Percentiles rank a stretch among this genome's conserved stretches.
These are phyloP conservation scores for Clivina fossor DNA, from an alignment of 2,888 invertebrate genomes.

Conservation along the genomic window DNA sequence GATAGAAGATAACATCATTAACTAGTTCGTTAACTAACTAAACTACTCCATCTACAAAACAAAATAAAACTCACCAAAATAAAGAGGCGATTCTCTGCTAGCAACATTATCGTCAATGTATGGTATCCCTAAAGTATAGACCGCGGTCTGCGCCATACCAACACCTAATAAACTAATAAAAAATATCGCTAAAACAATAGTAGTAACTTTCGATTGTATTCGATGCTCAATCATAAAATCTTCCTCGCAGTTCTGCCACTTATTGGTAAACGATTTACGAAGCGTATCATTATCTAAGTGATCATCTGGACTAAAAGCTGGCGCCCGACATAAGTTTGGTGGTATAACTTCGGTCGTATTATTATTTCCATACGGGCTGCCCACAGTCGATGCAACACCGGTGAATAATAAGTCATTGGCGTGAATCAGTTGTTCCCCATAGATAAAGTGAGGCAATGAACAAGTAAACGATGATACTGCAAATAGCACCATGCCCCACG, in stretches of 20 bases:
- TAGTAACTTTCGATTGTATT: constrained; percentile 74
- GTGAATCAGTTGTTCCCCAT: constrained; percentile 71
- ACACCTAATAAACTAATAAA: constrained; percentile 85
- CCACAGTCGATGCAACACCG: constrained; percentile 45
- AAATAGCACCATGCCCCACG: constrained; percentile 87
- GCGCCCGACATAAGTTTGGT: constrained; percentile 52
- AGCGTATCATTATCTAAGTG: constrained; percentile 30
- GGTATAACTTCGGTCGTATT: constrained; percentile 48
- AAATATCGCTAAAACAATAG: constrained; percentile 83
- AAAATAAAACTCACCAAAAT: constrained; percentile 70
- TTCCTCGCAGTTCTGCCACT: constrained; percentile 57
- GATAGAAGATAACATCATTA: too few relatives aligned
- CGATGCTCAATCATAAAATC: constrained; percentile 65
- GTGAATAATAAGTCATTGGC: constrained; percentile 55
- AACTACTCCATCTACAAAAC: background rate
- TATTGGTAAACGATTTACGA: background rate
- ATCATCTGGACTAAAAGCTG: constrained; percentile 33
- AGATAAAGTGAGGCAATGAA: constrained; percentile 84
- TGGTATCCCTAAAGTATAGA: constrained; percentile 88
- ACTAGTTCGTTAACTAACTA: too few relatives aligned
- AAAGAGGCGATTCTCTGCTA: constrained; percentile 86
- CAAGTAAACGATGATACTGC: constrained; percentile 84
- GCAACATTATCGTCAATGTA: constrained; percentile 94
- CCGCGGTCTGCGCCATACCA: constrained; percentile 90
- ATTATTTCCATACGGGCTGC: constrained; percentile 36